Conservation (phyloP, 1,140 invertebrate species). For the Listronotus bonariensis region DNA sequence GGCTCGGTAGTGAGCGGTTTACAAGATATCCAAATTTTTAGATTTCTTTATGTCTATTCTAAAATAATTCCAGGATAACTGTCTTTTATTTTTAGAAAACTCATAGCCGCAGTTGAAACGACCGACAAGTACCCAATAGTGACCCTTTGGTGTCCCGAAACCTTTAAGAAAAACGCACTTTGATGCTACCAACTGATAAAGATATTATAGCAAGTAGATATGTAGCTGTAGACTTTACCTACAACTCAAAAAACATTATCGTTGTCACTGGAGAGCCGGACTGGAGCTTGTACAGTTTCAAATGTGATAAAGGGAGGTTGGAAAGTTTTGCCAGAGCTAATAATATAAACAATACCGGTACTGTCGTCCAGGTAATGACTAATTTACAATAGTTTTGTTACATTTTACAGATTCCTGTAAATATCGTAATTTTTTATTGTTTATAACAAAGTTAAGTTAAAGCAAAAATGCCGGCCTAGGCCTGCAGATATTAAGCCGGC, state of each 20-base stretch:
- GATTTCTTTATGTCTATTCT: too few species aligned
- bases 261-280: constrained; percentile 79
- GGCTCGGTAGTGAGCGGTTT: too few species aligned
- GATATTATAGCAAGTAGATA: constrained; percentile 60
- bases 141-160: constrained; percentile 68
- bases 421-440: too few species aligned
- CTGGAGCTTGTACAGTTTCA: constrained; percentile 79
- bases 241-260: constrained; percentile 77
- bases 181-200: constrained; percentile 61
- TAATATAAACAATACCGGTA: constrained; percentile 64
- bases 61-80: too few species aligned
- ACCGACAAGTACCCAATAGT: constrained; percentile 61
- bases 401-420: too few species aligned
- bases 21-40: too few species aligned
- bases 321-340: constrained; percentile 74
- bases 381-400: neutral
- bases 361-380: constrained; percentile 53
- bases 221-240: constrained; percentile 75
- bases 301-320: constrained; percentile 83
- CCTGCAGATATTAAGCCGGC: too few species aligned
- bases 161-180: constrained; percentile 65
- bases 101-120: constrained; percentile 60
- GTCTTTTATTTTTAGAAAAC: constrained; percentile 57
- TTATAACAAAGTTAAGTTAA: too few species aligned
- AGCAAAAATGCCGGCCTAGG: too few species aligned